Percentiles rank a stretch among this genome's conserved stretches.
Evolutionary conservation across 35 echinoderm and acorn worm genomes (phyloP).

Genomic region (Anneissia japonica): DNA sequence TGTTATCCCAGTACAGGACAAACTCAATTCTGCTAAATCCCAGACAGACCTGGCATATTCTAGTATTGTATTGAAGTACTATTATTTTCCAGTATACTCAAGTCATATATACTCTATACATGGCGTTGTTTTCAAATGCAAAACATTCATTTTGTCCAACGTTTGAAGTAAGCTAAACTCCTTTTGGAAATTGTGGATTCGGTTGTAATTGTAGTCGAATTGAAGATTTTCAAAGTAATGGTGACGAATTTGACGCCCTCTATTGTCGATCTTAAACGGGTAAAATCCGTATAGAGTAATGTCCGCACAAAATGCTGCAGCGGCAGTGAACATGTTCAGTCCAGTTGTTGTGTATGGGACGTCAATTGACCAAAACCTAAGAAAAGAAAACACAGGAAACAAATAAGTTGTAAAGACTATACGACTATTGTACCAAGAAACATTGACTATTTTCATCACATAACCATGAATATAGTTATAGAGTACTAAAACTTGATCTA

Average conservation of each 20-base stretch:
- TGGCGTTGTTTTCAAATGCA: background rate
- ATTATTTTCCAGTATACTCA: too few species aligned
- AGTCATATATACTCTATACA: too few species aligned
- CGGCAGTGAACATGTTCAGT: background rate
- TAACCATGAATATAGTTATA: too few species aligned
- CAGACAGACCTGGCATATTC: too few species aligned
- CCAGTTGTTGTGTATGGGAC: background rate
- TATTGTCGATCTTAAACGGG: background rate
- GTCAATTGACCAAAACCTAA: background rate
- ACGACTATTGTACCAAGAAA: too few species aligned
- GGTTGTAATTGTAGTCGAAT: background rate
- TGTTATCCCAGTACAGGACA: too few species aligned
- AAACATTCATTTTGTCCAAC: background rate
- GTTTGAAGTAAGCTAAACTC: background rate
- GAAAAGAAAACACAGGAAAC: background rate
- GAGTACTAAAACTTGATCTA: too few species aligned
- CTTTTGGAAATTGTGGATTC: background rate
- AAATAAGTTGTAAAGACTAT: too few species aligned
- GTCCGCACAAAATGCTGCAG: background rate
- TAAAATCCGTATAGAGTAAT: background rate
- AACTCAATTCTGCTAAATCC: too few species aligned
- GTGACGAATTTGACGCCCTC: background rate
- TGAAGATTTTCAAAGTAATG: background rate
- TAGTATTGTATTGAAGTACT: too few species aligned
- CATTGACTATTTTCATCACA: too few species aligned